These are phyloP conservation scores for Leucoma salicis DNA, from an alignment of 2,888 invertebrate species.

Conservation along the genomic window DNA sequence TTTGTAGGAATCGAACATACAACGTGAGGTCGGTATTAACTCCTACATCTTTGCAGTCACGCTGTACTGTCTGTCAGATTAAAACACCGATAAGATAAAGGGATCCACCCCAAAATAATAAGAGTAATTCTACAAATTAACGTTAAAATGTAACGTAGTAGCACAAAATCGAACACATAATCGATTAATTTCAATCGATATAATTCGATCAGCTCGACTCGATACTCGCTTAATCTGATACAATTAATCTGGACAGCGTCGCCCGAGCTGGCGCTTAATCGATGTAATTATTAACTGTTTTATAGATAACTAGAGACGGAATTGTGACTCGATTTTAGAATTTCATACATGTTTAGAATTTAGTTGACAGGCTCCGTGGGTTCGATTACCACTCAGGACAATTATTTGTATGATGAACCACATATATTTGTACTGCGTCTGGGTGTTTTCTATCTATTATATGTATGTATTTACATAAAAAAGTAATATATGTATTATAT, in stretches of 20 bases:
- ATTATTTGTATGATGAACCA: no score
- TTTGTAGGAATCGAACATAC: not conserved
- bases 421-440: no score
- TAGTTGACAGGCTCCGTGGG: no score
- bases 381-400: no score
- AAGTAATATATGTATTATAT: no score
- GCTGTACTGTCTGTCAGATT: not conserved
- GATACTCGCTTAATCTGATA: conserved; percentile 54
- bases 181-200: conserved; percentile 38
- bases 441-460: no score
- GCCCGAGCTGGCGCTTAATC: conserved; percentile 33
- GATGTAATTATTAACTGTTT: conserved; percentile 47
- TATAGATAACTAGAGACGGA: conserved; percentile 7
- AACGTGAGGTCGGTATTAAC: not conserved
- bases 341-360: not conserved
- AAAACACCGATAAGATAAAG: not conserved
- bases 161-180: conserved; percentile 32
- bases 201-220: conserved; percentile 39
- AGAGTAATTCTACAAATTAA: conserved; percentile 20
- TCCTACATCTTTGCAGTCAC: not conserved
- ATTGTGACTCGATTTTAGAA: not conserved
- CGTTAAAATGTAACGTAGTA: conserved; percentile 36
- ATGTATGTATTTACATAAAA: no score
- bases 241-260: conserved; percentile 57
- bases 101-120: not conserved